Evolutionary conservation across 2,888 invertebrate species (phyloP), one percentile per base, ranked within the genome.

Genomic region (Tricholauxania praeusta): DNA sequence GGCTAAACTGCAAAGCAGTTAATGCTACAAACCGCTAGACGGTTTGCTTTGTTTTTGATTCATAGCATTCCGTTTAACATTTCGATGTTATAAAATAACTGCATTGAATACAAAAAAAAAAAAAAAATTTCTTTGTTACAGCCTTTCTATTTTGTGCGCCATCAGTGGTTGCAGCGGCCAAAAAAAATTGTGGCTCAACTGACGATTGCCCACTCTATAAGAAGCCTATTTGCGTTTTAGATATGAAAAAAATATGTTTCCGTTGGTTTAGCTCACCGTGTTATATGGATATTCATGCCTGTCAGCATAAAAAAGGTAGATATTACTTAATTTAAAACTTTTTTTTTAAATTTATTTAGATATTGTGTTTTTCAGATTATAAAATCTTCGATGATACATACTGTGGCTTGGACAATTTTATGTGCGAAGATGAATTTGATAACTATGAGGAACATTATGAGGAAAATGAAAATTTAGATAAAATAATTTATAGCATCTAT

Each of bases 401-500:
- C 47, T 70, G 70, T n/a, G 62, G 51, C 17, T 14, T 51, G 3
- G 7, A 17, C 5, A 60, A 52, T n/a, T 70, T 70, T 32, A 63
- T 63, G 70, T 70, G 70, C 19, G 12, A 10, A 17, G 52, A 17
- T 1, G 39, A 68, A 32, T 32, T 47, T 7, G 2, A 68, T 15
- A 28, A 15, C 17, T 65, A 51, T 49, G 15, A 4, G 10, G 48
- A 19, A 60, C 51, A 15, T 8, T 53, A 53, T 14, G 53, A 15
- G n/a, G 53, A 53, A n/a, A 53, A 53, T 17, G 53, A 53, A n/a
- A 53, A 55, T 55, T 22, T 55, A 55, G 55, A 55, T 55, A 22
- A 55, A 19, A 55, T 55, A n/a, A 22, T 55, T 12, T 19, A 19
- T 12, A 55, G 55, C 17, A 55, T 55, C 55, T 55, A 28, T 22